Percentiles rank a stretch among this genome's conserved stretches.
Conservation (phyloP, 1,140 invertebrate species). For the Brachionus sp. region DNA sequence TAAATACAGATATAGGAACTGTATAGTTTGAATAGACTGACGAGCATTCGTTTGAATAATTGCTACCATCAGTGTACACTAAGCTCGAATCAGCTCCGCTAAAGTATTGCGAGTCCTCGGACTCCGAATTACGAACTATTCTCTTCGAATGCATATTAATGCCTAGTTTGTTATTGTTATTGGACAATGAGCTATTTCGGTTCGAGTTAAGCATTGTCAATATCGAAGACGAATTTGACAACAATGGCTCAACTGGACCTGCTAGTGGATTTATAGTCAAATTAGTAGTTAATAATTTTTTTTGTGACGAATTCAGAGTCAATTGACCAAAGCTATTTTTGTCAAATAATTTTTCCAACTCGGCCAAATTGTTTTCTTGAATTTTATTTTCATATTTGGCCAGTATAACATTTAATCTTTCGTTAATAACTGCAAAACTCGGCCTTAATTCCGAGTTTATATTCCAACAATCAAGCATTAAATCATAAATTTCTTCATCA, state of each 20-base stretch:
- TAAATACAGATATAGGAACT: neutral
- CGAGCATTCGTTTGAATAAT: conserved; percentile 13
- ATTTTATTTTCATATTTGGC: conserved; percentile 6
- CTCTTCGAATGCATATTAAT: neutral
- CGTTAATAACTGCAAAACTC: neutral
- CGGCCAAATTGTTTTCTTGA: neutral
- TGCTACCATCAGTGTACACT: conserved; percentile 6
- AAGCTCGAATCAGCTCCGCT: conserved; percentile 40
- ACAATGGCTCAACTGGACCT: neutral
- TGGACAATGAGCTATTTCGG: neutral
- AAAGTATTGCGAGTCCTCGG: conserved; percentile 43
- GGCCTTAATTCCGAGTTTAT: conserved; percentile 23
- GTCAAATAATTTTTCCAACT: conserved; percentile 20
- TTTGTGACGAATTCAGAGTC: neutral
- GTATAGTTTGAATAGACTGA: conserved; percentile 40
- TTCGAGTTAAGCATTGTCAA: conserved; percentile 3
- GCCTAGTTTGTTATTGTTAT: neutral
- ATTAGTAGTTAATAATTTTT: neutral
- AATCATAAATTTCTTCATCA: conserved; percentile 51
- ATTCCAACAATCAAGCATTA: conserved; percentile 41
- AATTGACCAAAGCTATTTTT: conserved; percentile 4
- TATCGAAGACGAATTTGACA: conserved; percentile 5
- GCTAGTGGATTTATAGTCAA: conserved; percentile 9
- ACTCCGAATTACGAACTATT: neutral
- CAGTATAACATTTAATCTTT: conserved; percentile 7